phyloP scores from a whole-genome alignment of 2,113 vertebrate species.

The Podarcis cretensis region DNA sequence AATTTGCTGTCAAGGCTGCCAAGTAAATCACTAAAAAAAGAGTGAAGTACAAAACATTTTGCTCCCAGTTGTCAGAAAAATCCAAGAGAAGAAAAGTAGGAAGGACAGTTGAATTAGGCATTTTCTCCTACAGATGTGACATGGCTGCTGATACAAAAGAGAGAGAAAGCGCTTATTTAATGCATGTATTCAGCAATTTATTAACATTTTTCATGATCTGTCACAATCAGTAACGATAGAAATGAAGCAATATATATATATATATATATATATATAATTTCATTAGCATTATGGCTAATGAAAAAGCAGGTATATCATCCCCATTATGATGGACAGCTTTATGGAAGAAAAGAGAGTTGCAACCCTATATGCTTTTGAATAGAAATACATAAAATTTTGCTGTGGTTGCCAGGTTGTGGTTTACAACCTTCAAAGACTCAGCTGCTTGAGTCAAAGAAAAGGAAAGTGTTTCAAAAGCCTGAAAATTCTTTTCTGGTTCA shows the following conservation, averaged over 20 bases:
- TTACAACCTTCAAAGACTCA: not conserved
- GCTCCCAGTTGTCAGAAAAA: not conserved
- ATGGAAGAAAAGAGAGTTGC: not conserved
- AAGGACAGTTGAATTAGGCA: not conserved
- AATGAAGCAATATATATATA: not conserved
- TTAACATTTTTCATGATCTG: not conserved
- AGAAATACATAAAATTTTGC: too few species aligned
- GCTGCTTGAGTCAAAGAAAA: not conserved
- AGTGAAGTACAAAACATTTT: not conserved
- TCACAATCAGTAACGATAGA: not conserved
- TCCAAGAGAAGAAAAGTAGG: slow-evolving; percentile 12
- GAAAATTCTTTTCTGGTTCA: not conserved
- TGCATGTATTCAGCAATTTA: not conserved
- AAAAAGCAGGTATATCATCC: not conserved
- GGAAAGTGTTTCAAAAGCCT: not conserved
- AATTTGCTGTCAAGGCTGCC: not conserved
- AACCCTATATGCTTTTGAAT: too few species aligned
- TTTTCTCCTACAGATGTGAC: not conserved
- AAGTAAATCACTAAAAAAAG: slow-evolving; percentile 1
- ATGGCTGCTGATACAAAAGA: not conserved
- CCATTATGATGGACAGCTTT: not conserved
- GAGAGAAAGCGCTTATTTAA: not conserved
- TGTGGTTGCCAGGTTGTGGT: too few species aligned
- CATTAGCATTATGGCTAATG: not conserved
- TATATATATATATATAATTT: too few species aligned